Evolutionary conservation across 2,797 vertebrate genomes (phyloP), one percentile per base, ranked within the genome.

Genomic region (Chelidonichthys spinosus): DNA sequence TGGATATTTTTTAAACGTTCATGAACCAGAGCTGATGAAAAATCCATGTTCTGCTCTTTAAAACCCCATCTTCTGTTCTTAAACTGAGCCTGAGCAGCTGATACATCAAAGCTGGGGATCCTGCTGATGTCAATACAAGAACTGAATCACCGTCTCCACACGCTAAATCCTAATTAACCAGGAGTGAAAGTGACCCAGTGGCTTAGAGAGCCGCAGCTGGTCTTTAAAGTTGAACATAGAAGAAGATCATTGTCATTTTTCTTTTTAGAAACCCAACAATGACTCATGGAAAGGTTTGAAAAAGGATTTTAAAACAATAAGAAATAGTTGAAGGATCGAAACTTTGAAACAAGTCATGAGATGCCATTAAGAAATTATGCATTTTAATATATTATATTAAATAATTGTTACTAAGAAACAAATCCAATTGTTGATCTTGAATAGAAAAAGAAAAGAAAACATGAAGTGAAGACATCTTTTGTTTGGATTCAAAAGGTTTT

Each of bases 1-100:
- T 25, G 0, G 33, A 74, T 73, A 25, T 25, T 25, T 87, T 83
- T 79, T 3, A 52, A 54, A 69, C 2, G 5, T n/a, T 65, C 18
- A 40, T 43, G 61, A 74, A 35, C 52, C 55, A 69, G 56, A 82
- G 84, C 9, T 72, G 55, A 70, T 6, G 18, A 43, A 75, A 84
- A 77, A 85, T 82, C 76, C n/a, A 63, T 58, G 40, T 74, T 82
- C 47, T 53, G 70, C 69, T 85, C 69, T 59, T 72, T 55, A 56
- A 78, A 79, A 62, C 25, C 36, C 1, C 0, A 2, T 37, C 11
- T 47, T 82, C 42, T 71, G 13, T 55, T 78, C 59, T 62, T 8
- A 74, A 75, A 73, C 33, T 0, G 6, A 82, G 35, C 25, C n/a
- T 8, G 25, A 72, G 58, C 71, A 63, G 63, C 6, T 49, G 59